Conservation (phyloP, 1,140 invertebrate species). For the Dinoponera quadriceps region DNA sequence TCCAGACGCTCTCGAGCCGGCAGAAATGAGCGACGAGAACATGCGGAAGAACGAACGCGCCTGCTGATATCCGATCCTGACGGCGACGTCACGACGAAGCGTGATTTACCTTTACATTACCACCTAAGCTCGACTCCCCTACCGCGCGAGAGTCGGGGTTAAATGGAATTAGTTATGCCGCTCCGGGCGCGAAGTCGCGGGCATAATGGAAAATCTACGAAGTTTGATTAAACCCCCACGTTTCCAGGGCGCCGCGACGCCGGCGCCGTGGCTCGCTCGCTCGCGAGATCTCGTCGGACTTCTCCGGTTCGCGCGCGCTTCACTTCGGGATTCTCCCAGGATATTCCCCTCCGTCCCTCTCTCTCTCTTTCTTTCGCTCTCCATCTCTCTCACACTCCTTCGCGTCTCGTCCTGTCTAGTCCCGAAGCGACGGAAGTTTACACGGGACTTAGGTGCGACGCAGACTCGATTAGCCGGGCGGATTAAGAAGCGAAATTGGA, state of each 20-base stretch:
- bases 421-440: constrained; percentile 69
- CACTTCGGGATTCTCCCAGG: constrained; percentile 13
- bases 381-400: constrained; percentile 7
- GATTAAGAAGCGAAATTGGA: constrained; percentile 80
- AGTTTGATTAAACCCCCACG: constrained; percentile 79
- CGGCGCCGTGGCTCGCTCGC: background rate
- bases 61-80: constrained; percentile 62
- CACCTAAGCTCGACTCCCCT: constrained; percentile 58
- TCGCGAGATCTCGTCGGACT: constrained; percentile 49
- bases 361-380: background rate
- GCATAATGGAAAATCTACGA: constrained; percentile 82
- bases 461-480: constrained; percentile 77
- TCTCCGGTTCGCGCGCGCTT: constrained; percentile 36
- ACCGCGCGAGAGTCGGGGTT: constrained; percentile 28
- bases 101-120: constrained; percentile 73
- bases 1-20: no score
- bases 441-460: constrained; percentile 68
- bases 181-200: constrained; percentile 73
- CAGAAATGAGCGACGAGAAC: background rate
- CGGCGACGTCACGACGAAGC: constrained; percentile 13
- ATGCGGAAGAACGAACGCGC: constrained; percentile 23
- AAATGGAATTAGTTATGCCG: constrained; percentile 79
- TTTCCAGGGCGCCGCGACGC: constrained; percentile 44
- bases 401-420: constrained; percentile 39
- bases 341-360: background rate